Base-by-base conservation (phyloP, 1,140 invertebrate species). In the Leguminivora glycinivorella region DNA sequence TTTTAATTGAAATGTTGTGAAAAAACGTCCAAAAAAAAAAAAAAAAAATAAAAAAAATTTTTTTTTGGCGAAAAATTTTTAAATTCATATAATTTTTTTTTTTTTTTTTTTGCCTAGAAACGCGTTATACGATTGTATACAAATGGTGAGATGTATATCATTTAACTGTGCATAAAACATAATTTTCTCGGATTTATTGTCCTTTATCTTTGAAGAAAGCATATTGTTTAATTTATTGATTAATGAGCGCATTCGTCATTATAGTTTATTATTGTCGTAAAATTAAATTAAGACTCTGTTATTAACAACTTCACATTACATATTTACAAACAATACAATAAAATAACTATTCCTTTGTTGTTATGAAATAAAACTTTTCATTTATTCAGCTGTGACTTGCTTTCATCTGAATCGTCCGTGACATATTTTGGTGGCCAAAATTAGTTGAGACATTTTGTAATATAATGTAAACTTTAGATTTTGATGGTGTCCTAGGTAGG, bases 251-350 rank as follows among this genome's bases (percentile, higher is more conserved):
- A 58, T 63, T 63, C 26, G n/a, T 63, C 58, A 63, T 63, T 63
- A 63, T 63, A 63, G n/a, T 63, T 63, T 63, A 63, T 63, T 63
- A 29, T 12, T 12, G 26, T 63, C 58, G 58, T 63, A 63, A 63
- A 63, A 31, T 26, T 31, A 63, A 63, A 63, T 26, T 34, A 63
- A 63, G 58, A 63, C 58, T 26, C 19, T 63, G 29, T 60, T 63
- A 63, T 63, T 63, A 63, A 29, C 26, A 29, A 31, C 58, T 63
- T 63, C 58, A 63, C 58, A 63, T 63, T 17, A 34, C n/a, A 25
- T n/a, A n/a, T n/a, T n/a, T n/a, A 26, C n/a, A 58, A 63, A 63
- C 58, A 63, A 63, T 63, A 63, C 58, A 63, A 63, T 63, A 63
- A 63, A 63, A 26, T 31, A 63, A 4, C 26, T 29, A 2, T 19